Percentiles rank a stretch among this genome's conserved stretches.
These are phyloP conservation scores for Pterostichus madidus DNA, from an alignment of 2,888 invertebrate genomes.

Conservation along the genomic window DNA sequence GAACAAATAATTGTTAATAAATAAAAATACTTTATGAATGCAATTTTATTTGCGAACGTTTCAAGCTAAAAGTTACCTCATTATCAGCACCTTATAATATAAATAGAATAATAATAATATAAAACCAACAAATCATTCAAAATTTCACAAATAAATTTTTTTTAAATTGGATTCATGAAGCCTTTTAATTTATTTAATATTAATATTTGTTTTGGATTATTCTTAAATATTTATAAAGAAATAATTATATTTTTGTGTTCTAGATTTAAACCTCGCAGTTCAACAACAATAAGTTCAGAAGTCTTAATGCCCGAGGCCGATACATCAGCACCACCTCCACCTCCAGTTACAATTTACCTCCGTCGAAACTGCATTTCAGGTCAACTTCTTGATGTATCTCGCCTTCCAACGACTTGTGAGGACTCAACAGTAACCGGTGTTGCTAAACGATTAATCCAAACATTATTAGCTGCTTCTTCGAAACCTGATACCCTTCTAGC, in stretches of 20 bases:
- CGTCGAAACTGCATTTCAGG: slow-evolving; percentile 79
- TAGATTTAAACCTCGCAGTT: slow-evolving; percentile 67
- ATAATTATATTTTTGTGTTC: not conserved
- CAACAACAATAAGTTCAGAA: slow-evolving; percentile 70
- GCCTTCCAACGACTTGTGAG: slow-evolving; percentile 78
- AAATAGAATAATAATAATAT: too few relatives aligned
- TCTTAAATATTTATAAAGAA: too few relatives aligned
- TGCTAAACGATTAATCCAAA: slow-evolving; percentile 74
- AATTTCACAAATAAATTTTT: too few relatives aligned
- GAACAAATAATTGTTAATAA: not conserved
- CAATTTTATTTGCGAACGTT: too few relatives aligned
- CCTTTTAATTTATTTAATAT: too few relatives aligned
- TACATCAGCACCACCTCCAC: slow-evolving; percentile 77
- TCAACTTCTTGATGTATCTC: slow-evolving; percentile 77
- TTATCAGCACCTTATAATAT: too few relatives aligned
- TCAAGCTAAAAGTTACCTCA: too few relatives aligned
- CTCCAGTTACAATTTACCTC: slow-evolving; percentile 79
- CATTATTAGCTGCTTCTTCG: slow-evolving; percentile 73
- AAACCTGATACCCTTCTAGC: slow-evolving; percentile 75
- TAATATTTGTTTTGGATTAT: too few relatives aligned
- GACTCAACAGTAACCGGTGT: slow-evolving; percentile 77
- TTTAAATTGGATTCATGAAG: too few relatives aligned
- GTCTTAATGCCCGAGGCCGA: slow-evolving; percentile 76
- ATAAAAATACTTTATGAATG: too few relatives aligned
- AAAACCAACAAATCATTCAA: too few relatives aligned